Conservation (phyloP, 2,888 invertebrate genomes). For the Erpobdella octoculata region DNA sequence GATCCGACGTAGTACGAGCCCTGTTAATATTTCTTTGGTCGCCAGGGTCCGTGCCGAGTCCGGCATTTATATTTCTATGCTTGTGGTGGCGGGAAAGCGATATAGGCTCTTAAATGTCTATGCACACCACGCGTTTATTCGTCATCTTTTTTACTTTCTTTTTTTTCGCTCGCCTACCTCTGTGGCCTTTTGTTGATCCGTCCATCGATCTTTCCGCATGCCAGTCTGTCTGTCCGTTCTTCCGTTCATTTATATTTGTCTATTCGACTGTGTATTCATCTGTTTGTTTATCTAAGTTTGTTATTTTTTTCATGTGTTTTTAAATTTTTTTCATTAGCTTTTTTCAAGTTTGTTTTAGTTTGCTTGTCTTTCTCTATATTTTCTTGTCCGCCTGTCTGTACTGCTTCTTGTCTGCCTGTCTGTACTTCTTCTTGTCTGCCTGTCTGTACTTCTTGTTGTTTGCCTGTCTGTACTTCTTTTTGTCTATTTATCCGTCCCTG, state of each 20-base stretch:
- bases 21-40: too few relatives aligned
- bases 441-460: background rate
- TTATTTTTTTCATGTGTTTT: too few relatives aligned
- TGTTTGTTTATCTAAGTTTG: background rate
- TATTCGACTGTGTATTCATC: background rate
- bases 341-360: too few relatives aligned
- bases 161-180: background rate
- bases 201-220: background rate
- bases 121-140: background rate
- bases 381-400: background rate
- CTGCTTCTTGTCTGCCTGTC: background rate
- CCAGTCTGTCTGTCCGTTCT: background rate
- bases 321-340: too few relatives aligned
- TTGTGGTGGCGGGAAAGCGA: too few relatives aligned
- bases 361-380: background rate
- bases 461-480: background rate
- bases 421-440: background rate
- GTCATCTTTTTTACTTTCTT: background rate
- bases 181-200: background rate
- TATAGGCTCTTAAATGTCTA: background rate
- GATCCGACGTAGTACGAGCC: too few relatives aligned
- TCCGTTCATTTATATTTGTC: background rate
- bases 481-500: background rate
- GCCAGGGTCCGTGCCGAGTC: too few relatives aligned
- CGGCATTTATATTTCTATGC: too few relatives aligned